These are phyloP conservation scores for Loris lydekkerianus DNA, from an alignment of 2,797 vertebrate species.

Conservation along the genomic window DNA sequence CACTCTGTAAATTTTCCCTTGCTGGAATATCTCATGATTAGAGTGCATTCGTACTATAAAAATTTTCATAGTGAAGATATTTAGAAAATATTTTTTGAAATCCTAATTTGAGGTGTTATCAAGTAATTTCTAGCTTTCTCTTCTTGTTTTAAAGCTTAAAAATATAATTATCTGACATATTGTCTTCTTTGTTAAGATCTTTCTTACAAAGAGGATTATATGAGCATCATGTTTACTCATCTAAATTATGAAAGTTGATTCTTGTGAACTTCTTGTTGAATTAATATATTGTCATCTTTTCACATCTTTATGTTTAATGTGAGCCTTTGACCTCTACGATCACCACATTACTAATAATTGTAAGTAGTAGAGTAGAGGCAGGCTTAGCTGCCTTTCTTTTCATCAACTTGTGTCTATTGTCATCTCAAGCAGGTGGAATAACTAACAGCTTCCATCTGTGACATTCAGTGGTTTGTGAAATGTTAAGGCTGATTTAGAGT, in stretches of 20 bases:
- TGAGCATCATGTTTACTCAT: neutral
- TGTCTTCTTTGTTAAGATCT: neutral
- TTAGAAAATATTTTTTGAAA: neutral
- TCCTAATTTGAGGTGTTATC: neutral
- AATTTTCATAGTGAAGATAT: neutral
- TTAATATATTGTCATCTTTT: neutral
- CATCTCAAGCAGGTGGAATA: slow-evolving; percentile 64
- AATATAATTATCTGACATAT: neutral
- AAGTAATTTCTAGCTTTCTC: neutral
- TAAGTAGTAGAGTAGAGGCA: neutral
- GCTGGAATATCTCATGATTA: neutral
- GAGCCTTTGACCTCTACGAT: neutral
- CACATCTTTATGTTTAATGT: neutral
- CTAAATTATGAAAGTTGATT: slow-evolving; percentile 31
- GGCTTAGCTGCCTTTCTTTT: slow-evolving; percentile 15
- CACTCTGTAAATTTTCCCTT: neutral
- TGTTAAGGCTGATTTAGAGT: slow-evolving; percentile 51
- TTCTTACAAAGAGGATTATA: neutral
- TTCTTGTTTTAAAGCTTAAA: neutral
- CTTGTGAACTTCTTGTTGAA: neutral
- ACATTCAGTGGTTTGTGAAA: slow-evolving; percentile 63
- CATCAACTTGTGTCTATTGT: slow-evolving; percentile 46
- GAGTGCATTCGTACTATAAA: neutral
- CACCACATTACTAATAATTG: neutral
- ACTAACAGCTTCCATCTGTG: slow-evolving; percentile 65